Base-by-base conservation (phyloP, 2,113 vertebrate species). In the Chlamydotis undulata region DNA sequence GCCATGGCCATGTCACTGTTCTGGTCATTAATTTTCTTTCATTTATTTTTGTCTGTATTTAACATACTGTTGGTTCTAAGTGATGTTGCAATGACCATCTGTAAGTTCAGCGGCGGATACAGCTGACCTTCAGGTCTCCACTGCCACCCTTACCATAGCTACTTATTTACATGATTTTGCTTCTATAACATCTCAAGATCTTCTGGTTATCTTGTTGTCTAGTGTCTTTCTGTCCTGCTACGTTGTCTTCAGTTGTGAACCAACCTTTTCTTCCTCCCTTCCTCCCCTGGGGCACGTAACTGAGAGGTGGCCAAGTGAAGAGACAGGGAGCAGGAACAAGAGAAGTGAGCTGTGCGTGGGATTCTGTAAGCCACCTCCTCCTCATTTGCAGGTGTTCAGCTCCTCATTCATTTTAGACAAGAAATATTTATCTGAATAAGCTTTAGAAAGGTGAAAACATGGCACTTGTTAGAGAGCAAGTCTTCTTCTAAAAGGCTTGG, bases 121-220 rank as follows among this genome's bases (percentile, higher is more conserved):
- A 65, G 33, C 18, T 78, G 56, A 37, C 23, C 47, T 61, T 65
- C 1, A 18, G 65, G 25, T 76, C 45, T 63, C 9, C 3, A 2
- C 69, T 59, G 52, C 52, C 29, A 12, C 37, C 35, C 39, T 41
- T 23, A 0, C 0, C 0, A 41, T 15, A 61, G 56, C 59, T 43
- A 22, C 35, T 57, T n/a, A 11, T 75, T 67, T 45, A 18, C 3
- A 2, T 19, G 16, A 35, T 75, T 82, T 85, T 69, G 12, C 16
- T 67, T 43, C 29, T 86, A 37, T 21, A 7, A 45, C 33, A 21
- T 35, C 31, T 79, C 25, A 21, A 35, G 23, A 14, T 89, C 14
- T 22, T 85, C 19, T 23, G 56, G 26, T 69, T 81, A 23, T 16
- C 39, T 87, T 59, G 28, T 18, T 57, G 15, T 60, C 16, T 50